Evolutionary conservation across 2,797 vertebrate genomes (phyloP).

Genomic region (Gambusia yucatana): DNA sequence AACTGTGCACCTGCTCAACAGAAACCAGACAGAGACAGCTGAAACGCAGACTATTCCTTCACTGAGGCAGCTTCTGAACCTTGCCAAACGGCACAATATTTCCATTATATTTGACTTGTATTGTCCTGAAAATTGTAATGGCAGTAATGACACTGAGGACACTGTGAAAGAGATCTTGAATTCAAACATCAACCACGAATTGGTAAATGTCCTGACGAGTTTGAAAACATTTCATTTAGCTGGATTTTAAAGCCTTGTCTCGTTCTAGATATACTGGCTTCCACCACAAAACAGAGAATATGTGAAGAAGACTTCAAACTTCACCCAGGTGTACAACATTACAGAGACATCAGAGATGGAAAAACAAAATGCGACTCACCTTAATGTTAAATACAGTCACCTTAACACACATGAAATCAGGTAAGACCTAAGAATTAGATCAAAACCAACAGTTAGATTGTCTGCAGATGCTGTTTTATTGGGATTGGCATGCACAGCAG

Average conservation of each 20-base stretch:
- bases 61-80: constrained; percentile 78
- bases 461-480: constrained; percentile 6
- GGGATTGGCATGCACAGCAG: constrained; percentile 9
- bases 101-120: constrained; percentile 91
- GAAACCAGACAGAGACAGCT: constrained; percentile 63
- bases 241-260: not conserved
- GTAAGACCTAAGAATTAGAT: constrained; percentile 65
- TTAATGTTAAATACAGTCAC: constrained; percentile 88
- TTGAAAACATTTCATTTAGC: not conserved
- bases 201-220: constrained; percentile 64
- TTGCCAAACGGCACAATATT: constrained; percentile 79
- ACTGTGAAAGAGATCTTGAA: constrained; percentile 74
- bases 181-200: constrained; percentile 74
- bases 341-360: constrained; percentile 45
- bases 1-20: constrained; percentile 77
- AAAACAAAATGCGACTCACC: constrained; percentile 43
- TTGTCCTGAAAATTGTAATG: constrained; percentile 50
- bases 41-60: constrained; percentile 80
- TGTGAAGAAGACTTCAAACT: constrained; percentile 78
- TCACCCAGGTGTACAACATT: constrained; percentile 85
- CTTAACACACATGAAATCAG: constrained; percentile 81
- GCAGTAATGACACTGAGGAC: constrained; percentile 67
- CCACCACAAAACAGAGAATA: constrained; percentile 76
- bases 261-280: constrained; percentile 89
- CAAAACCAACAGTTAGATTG: not conserved